These are phyloP conservation scores for Dromaius novaehollandiae DNA, from an alignment of 2,113 vertebrate genomes.

Conservation along the genomic window DNA sequence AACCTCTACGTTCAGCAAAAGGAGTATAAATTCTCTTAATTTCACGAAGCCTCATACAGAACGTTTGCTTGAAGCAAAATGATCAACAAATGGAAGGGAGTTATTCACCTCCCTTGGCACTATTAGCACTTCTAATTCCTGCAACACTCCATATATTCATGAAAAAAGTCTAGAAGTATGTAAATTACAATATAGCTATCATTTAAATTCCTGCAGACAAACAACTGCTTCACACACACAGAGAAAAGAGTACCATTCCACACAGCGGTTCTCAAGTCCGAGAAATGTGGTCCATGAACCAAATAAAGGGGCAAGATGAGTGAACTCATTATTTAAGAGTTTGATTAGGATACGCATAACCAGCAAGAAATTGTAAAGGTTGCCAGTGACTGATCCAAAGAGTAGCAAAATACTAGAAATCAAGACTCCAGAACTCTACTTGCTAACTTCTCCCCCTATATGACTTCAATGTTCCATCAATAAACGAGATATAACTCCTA, in stretches of 20 bases:
- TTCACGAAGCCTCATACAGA: not conserved
- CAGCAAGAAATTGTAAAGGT: not conserved
- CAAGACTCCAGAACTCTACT: not conserved
- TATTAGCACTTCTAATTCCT: not conserved
- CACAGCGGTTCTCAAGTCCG: accelerated
- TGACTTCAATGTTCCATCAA: not conserved
- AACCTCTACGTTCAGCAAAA: not conserved
- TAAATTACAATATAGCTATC: not conserved
- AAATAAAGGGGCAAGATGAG: not conserved
- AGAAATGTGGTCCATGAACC: not conserved
- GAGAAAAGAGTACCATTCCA: not conserved
- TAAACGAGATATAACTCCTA: not conserved
- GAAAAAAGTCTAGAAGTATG: not conserved
- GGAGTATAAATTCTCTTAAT: not conserved
- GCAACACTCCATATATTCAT: not conserved
- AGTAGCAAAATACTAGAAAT: not conserved
- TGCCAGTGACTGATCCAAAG: not conserved
- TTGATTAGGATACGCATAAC: not conserved
- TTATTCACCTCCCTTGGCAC: not conserved
- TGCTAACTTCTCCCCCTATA: not conserved
- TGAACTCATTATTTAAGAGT: not conserved
- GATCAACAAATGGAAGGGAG: not conserved
- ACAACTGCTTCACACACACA: not conserved
- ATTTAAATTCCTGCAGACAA: not conserved
- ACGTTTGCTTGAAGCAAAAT: not conserved